phyloP scores from a whole-genome alignment of 2,888 invertebrate species.

The Ceramica pisi region DNA sequence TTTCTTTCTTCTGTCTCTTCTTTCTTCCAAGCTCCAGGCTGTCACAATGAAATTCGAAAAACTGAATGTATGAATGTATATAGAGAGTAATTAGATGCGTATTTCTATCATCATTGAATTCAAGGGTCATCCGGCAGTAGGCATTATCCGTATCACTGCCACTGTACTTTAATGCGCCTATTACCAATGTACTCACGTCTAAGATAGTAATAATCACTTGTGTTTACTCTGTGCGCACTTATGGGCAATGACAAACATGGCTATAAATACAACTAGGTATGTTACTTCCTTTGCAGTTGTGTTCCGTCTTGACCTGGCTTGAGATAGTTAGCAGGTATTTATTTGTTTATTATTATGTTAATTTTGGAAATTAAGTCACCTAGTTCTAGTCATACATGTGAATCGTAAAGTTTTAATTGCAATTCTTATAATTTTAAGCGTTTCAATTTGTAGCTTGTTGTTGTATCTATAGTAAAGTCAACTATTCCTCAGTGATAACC shows the following conservation, averaged over 20 bases:
- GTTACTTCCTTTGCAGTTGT: conserved; percentile 62
- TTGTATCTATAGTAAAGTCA: background rate
- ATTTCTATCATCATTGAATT: conserved; percentile 40
- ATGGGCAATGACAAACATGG: conserved; percentile 75
- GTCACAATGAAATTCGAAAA: background rate
- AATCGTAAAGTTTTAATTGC: background rate
- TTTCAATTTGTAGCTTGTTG: background rate
- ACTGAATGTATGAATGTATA: background rate
- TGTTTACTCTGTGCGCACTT: conserved; percentile 70
- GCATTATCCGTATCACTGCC: conserved; percentile 25
- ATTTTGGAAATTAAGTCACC: background rate
- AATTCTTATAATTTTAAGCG: no score
- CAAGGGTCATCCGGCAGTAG: conserved; percentile 55
- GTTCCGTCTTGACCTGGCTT: conserved; percentile 41
- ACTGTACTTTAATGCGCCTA: conserved; percentile 50
- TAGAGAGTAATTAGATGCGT: conserved; percentile 11
- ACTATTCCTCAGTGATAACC: background rate
- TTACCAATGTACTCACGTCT: conserved; percentile 69
- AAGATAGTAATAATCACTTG: conserved; percentile 73
- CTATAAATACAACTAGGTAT: conserved; percentile 73
- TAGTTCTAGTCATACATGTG: background rate
- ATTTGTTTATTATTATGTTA: conserved; percentile 13
- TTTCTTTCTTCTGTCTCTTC: no score
- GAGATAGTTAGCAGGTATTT: conserved; percentile 54
- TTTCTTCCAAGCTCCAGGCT: no score